Evolutionary conservation across 2,888 invertebrate genomes (phyloP), one percentile per base, ranked within the genome.

Genomic region (Micropterix aruncella): DNA sequence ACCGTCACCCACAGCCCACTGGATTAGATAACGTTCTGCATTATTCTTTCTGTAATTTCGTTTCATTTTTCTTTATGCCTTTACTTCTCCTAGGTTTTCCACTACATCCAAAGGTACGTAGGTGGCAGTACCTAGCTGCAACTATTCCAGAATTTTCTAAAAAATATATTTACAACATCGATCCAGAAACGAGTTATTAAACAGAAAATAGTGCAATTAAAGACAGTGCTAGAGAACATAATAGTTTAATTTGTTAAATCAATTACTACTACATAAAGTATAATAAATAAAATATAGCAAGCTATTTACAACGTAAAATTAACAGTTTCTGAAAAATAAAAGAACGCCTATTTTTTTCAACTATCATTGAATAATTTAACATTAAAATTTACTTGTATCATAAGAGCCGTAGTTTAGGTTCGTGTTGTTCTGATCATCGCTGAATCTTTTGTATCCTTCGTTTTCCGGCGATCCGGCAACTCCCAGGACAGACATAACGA

Each of bases 381-480:
- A 40, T 14, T 4, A 58, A 48, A 57, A 18, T 74, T 73, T 73
- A 78, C 77, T 74, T 63, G 71, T 58, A 55, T 67, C 69, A 57
- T 76, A 77, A 51, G 78, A 75, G 57, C 78, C 77, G 63, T 78
- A 79, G 57, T 75, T 73, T 44, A 58, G 57, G 52, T 61, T 60
- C 27, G 46, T 39, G 42, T 51, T 52, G 46, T 60, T 60, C 17
- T 57, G 52, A 51, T 77, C 77, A 63, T 78, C 76, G 62, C 73
- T 73, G 58, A 79, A 78, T 58, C 74, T 68, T 65, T 75, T 74
- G 61, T 78, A 78, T 47, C 78, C 77, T 58, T 77, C 77, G 56
- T 75, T 69, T 12, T 27, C 7, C 59, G 69, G 70, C 57, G 75
- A 70, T 57, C 74, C 72, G 62, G 71, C 69, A 64, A 72, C 72